Conservation (phyloP, 1,140 invertebrate species). For the Octopus bimaculoides region DNA sequence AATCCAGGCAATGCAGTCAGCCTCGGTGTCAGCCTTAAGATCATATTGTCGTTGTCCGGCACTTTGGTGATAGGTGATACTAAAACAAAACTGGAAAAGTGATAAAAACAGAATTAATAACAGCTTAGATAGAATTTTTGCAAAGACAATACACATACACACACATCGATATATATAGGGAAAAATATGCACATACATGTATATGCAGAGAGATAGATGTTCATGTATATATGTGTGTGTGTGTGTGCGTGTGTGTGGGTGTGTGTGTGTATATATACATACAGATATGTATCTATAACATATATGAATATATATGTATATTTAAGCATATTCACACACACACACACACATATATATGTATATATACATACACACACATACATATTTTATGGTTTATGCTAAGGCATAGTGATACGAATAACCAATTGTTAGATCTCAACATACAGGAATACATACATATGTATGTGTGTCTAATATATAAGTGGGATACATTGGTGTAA, state of each 20-base stretch:
- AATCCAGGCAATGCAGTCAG: constrained; percentile 86
- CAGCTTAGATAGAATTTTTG: not conserved
- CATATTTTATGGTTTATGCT: not conserved
- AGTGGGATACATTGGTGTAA: not conserved
- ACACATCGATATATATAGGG: not conserved
- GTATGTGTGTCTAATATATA: not conserved
- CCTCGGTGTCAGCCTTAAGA: constrained; percentile 76
- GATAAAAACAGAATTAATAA: constrained; percentile 23
- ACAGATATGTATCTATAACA: not conserved
- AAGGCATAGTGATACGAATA: not conserved
- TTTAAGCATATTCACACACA: not conserved
- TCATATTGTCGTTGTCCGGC: constrained; percentile 88
- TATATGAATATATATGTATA: not conserved
- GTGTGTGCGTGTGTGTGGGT: not conserved
- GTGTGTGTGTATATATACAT: not conserved
- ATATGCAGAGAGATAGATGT: not conserved
- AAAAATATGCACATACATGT: not conserved
- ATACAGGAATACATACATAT: not conserved
- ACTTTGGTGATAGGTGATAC: constrained; percentile 79
- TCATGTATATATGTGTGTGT: not conserved
- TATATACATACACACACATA: not conserved
- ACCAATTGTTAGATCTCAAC: not conserved
- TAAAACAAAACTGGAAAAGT: constrained; percentile 79
- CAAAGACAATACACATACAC: not conserved
- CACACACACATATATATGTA: not conserved